Conservation (phyloP, 2,888 invertebrate genomes). For the Sphaeridia pumilis region DNA sequence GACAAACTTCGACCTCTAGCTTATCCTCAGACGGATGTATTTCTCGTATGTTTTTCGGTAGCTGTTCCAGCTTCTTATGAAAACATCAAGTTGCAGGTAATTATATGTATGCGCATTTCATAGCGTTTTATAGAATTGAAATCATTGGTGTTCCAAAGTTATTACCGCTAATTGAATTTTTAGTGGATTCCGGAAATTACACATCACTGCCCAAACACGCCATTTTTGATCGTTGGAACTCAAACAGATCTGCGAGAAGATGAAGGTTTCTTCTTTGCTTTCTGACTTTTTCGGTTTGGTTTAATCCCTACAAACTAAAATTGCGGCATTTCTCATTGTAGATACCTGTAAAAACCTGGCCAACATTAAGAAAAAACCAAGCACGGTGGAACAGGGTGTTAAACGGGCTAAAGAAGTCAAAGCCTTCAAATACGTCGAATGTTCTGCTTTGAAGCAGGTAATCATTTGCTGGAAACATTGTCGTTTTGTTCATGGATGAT, state of each 20-base stretch:
- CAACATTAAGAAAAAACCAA: constrained; percentile 97
- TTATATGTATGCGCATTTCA: too few relatives aligned
- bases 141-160: too few relatives aligned
- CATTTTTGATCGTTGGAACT: constrained; percentile 93
- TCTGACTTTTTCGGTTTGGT: too few relatives aligned
- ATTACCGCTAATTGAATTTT: constrained; percentile 37
- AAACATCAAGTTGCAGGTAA: constrained; percentile 3
- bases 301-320: too few relatives aligned
- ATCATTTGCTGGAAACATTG: too few relatives aligned
- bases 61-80: background rate
- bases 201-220: constrained; percentile 98
- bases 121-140: too few relatives aligned
- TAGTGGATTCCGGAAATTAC: constrained; percentile 99
- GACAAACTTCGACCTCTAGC: constrained; percentile 49
- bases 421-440: constrained; percentile 98
- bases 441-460: constrained; percentile 93
- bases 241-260: constrained; percentile 98
- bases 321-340: too few relatives aligned
- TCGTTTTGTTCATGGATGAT: too few relatives aligned
- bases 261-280: constrained; percentile 42
- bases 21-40: constrained; percentile 44
- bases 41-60: constrained; percentile 7
- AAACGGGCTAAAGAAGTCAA: constrained; percentile 94
- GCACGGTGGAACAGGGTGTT: constrained; percentile 90
- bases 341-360: constrained; percentile 88